phyloP scores from a whole-genome alignment of 2,888 invertebrate species.

The Pristionchus entomophagus region DNA sequence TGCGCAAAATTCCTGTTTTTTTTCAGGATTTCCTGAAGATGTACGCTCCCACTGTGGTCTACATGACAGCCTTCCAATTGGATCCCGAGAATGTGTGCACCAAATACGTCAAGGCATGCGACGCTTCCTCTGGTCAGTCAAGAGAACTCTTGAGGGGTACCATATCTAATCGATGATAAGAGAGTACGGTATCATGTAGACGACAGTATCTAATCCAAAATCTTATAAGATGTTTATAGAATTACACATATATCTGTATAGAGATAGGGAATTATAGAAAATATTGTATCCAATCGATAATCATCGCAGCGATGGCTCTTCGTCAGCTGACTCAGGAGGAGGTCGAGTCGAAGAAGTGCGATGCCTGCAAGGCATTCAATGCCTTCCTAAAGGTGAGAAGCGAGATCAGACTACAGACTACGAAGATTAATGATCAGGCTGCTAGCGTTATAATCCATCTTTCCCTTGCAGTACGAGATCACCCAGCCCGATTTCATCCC shows the following conservation, averaged over 20 bases:
- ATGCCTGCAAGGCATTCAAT: slow-evolving; percentile 45
- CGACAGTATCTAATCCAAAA: too few species aligned
- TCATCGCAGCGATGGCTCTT: slow-evolving; percentile 1
- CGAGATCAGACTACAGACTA: neutral
- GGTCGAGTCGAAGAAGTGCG: slow-evolving; percentile 39
- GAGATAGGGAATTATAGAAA: too few species aligned
- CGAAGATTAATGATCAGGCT: neutral
- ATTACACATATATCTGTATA: too few species aligned
- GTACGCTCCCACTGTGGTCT: slow-evolving; percentile 68
- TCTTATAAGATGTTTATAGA: too few species aligned
- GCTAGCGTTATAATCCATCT: too few species aligned
- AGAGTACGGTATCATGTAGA: neutral
- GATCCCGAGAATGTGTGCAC: slow-evolving; percentile 59
- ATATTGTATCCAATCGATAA: neutral
- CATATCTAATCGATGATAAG: neutral
- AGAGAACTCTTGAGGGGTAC: neutral
- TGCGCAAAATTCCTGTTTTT: neutral
- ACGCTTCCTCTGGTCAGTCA: slow-evolving; percentile 5
- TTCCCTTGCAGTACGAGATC: slow-evolving; percentile 45
- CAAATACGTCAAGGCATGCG: slow-evolving; percentile 53
- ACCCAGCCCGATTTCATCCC: slow-evolving; percentile 44
- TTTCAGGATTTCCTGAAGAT: slow-evolving; percentile 64
- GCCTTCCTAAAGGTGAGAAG: slow-evolving; percentile 34
- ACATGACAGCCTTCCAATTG: slow-evolving; percentile 67
- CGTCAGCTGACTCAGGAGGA: neutral